A percentile compares a stretch with the other conserved stretches of the same genome.
Conservation (phyloP, 2,113 vertebrate species). For the Cepphus grylle region DNA sequence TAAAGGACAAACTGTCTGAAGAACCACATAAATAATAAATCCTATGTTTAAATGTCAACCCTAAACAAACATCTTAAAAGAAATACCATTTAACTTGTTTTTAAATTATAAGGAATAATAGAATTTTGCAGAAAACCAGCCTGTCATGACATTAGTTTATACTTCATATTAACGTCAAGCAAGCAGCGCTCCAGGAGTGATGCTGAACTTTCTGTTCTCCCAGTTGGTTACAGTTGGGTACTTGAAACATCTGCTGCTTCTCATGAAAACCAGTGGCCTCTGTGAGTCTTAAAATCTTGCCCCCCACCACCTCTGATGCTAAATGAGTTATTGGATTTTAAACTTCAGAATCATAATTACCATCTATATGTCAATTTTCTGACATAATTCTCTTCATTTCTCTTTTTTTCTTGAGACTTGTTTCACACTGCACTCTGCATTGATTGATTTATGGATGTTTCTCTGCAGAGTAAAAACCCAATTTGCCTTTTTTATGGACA, state of each 20-base stretch:
- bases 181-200: not conserved
- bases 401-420: not conserved
- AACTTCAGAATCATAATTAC: not conserved
- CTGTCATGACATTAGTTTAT: not conserved
- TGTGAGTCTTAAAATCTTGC: not conserved
- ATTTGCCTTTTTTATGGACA: not conserved
- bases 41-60: conserved; percentile 33
- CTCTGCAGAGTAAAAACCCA: not conserved
- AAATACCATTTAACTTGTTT: not conserved
- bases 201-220: not conserved
- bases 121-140: not conserved
- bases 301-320: not conserved
- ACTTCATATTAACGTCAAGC: not conserved
- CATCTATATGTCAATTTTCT: not conserved
- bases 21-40: conserved; percentile 24
- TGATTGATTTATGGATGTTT: not conserved
- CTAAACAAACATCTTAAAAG: conserved; percentile 1
- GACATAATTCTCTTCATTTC: not conserved
- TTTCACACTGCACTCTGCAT: not conserved
- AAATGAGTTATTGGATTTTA: not conserved
- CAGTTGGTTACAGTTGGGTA: not conserved
- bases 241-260: not conserved
- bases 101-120: not conserved
- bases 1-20: conserved; percentile 37
- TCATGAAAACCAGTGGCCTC: not conserved